These are phyloP conservation scores for Acanthosepion lycidas DNA, from an alignment of 2,888 invertebrate species.

Conservation along the genomic window DNA sequence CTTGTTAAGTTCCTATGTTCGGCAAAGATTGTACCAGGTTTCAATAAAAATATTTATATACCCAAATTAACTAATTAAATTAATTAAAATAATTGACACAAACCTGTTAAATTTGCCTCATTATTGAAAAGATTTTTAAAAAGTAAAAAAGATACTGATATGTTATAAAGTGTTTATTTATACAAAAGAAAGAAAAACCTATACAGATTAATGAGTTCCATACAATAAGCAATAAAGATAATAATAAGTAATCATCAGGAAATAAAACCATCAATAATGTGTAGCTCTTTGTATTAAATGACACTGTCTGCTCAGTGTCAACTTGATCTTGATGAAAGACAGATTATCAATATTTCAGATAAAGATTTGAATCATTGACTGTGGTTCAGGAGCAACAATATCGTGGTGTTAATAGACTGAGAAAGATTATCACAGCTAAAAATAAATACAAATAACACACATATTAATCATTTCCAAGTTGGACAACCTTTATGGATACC, in stretches of 20 bases:
- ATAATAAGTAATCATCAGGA: neutral
- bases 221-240: neutral
- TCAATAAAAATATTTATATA: too few relatives aligned
- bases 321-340: neutral
- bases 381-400: neutral
- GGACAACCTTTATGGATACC: neutral
- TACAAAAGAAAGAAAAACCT: too few relatives aligned
- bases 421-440: neutral
- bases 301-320: neutral
- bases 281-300: neutral
- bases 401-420: neutral
- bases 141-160: too few relatives aligned
- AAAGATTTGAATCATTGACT: neutral
- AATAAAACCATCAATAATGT: neutral
- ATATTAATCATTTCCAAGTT: neutral
- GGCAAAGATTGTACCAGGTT: too few relatives aligned
- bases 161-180: too few relatives aligned
- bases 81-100: too few relatives aligned
- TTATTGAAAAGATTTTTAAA: too few relatives aligned
- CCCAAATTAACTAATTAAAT: too few relatives aligned
- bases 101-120: too few relatives aligned
- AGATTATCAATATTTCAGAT: slow-evolving; percentile 18
- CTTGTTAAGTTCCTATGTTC: too few relatives aligned
- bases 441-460: neutral
- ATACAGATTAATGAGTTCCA: neutral